Evolutionary conservation across 2,888 invertebrate species (phyloP).

Genomic region (Leptopilina myrica): DNA sequence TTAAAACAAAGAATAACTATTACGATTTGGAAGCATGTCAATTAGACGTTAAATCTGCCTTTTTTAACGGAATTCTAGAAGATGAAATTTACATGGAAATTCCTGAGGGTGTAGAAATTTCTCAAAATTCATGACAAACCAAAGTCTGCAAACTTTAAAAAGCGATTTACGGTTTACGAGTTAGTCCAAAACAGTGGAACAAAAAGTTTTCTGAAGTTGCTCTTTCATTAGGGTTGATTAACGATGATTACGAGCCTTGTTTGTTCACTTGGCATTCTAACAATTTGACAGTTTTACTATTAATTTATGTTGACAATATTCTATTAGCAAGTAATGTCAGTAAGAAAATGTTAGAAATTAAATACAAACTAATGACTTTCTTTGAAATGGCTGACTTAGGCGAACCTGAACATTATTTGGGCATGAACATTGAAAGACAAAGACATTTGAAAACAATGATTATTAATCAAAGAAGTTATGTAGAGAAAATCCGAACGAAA

Average conservation of each 20-base stretch:
- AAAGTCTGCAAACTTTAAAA: conserved; percentile 42
- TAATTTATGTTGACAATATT: too few relatives aligned
- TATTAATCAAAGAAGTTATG: conserved; percentile 15
- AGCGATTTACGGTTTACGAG: conserved; percentile 47
- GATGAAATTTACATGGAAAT: too few relatives aligned
- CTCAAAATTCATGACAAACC: background rate
- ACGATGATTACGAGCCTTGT: background rate
- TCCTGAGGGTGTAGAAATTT: background rate
- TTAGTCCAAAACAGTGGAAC: conserved; percentile 44
- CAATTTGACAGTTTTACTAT: conserved; percentile 22
- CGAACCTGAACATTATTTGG: background rate
- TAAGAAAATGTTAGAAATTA: conserved; percentile 39
- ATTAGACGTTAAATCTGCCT: too few relatives aligned
- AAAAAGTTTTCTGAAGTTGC: too few relatives aligned
- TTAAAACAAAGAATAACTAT: background rate
- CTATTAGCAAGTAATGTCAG: background rate
- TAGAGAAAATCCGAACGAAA: conserved; percentile 28
- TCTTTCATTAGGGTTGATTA: too few relatives aligned
- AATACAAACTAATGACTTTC: conserved; percentile 39
- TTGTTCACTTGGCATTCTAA: conserved; percentile 48
- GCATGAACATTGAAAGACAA: conserved; percentile 44
- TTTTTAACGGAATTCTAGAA: too few relatives aligned
- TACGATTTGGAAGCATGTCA: too few relatives aligned
- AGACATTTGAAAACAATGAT: conserved; percentile 19
- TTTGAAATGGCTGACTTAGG: conserved; percentile 13